These are phyloP conservation scores for Oreochromis spilurus DNA, from an alignment of 2,113 vertebrate species.

Conservation along the genomic window DNA sequence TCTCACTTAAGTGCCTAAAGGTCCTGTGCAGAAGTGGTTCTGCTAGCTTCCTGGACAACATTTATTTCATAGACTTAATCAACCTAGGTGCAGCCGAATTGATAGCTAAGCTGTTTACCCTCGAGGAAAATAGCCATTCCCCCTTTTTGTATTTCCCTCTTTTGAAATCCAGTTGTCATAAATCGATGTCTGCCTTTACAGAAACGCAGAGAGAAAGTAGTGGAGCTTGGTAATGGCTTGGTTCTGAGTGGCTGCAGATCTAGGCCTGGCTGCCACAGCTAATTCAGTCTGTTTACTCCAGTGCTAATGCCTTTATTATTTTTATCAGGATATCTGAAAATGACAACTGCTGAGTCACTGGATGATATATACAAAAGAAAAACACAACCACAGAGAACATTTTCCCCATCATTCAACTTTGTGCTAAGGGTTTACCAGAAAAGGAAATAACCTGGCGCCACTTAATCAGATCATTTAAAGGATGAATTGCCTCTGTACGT, in stretches of 20 bases:
- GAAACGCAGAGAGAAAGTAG: neutral
- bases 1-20: neutral
- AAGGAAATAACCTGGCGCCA: neutral
- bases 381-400: neutral
- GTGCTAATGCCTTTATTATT: neutral
- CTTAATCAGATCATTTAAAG: neutral
- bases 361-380: neutral
- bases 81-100: neutral
- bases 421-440: neutral
- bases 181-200: slow-evolving; percentile 5
- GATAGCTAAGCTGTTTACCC: neutral
- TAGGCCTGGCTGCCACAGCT: neutral
- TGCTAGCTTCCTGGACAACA: neutral
- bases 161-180: neutral
- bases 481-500: neutral
- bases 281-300: slow-evolving; percentile 2
- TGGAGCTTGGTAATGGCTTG: slow-evolving; percentile 13
- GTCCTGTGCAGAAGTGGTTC: neutral
- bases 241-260: slow-evolving; percentile 20
- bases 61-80: neutral
- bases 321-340: neutral
- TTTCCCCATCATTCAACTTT: neutral
- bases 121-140: neutral
- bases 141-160: neutral
- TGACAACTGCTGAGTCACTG: neutral